These are phyloP conservation scores for Probaryconus sp. DNA, from an alignment of 1,140 invertebrate species.

Conservation along the genomic window DNA sequence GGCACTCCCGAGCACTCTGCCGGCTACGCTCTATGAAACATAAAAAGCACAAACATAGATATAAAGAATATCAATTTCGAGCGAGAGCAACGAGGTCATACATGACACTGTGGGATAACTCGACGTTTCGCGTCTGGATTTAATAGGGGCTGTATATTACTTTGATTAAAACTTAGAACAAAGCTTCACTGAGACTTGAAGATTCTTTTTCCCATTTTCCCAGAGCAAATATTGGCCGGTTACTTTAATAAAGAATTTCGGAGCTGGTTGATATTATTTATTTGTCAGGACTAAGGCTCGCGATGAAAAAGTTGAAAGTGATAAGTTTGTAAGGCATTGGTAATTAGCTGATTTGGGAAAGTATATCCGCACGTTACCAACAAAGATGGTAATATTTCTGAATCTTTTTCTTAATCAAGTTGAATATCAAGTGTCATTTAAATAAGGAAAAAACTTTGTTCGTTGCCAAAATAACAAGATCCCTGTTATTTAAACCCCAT, in stretches of 20 bases:
- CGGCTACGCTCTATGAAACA: slow-evolving; percentile 90
- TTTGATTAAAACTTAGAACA: slow-evolving; percentile 47
- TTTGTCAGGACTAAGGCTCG: slow-evolving; percentile 6
- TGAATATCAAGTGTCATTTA: no score
- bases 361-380: no score
- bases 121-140: slow-evolving; percentile 21
- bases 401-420: no score
- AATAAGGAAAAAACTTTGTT: no score
- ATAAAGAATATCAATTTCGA: slow-evolving; percentile 53
- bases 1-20: slow-evolving; percentile 97
- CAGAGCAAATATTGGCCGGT: background rate
- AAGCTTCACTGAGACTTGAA: slow-evolving; percentile 1
- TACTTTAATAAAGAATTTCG: background rate
- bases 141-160: slow-evolving; percentile 36
- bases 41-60: slow-evolving; percentile 52
- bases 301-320: slow-evolving; percentile 34
- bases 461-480: no score
- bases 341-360: no score
- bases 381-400: no score
- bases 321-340: slow-evolving; percentile 37
- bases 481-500: no score
- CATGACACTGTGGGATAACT: slow-evolving; percentile 33
- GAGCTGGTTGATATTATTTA: slow-evolving; percentile 17
- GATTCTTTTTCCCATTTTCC: slow-evolving; percentile 20
- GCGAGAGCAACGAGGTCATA: slow-evolving; percentile 15